Evolutionary conservation across 2,797 vertebrate genomes (phyloP), one percentile per base, ranked within the genome.

Genomic region (Acestrorhynchus altus): DNA sequence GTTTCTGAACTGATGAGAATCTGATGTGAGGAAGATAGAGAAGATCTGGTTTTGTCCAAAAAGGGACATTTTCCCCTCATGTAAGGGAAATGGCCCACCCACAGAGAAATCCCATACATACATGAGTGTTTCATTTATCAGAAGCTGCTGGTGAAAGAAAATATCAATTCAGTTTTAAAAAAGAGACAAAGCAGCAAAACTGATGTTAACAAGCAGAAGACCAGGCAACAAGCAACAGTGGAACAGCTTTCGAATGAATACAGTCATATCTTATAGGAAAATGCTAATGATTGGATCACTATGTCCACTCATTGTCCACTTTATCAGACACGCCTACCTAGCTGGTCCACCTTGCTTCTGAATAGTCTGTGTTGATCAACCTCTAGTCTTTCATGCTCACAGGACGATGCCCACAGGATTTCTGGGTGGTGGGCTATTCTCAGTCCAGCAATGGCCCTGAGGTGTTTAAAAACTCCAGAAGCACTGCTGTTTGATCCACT

Each of bases 1-100:
- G 72, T 63, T 52, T 57, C 73, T 1, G 40, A 54, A 35, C 54
- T n/a, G 66, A 76, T 76, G 73, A 74, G 59, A 49, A 72, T 65
- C 31, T 35, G 31, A 35, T 35, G 24, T 66, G 67, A 80, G 15
- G 71, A 67, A 72, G 51, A 71, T 66, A 51, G 72, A 66, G 72
- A 61, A 18, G 31, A 46, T 0, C 8, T n/a, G 28, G 56, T 63
- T 65, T 70, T 28, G 0, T 1, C 18, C 52, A 13, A 22, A 49
- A 46, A 44, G 61, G 42, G 35, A 51, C 8, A 22, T 74, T 40
- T 52, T 18, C 12, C 7, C 31, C 31, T 22, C 26, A 61, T 28
- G n/a, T 22, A 22, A 51, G 26, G 28, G 42, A 61, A 28, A 61
- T 31, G 12, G 56, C 28, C 40, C 16, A 60, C 12, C 54, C 20